A percentile compares a stretch with the other conserved stretches of the same genome.
Evolutionary conservation across 1,140 invertebrate species (phyloP).

Genomic region (Nephotettix cincticeps): DNA sequence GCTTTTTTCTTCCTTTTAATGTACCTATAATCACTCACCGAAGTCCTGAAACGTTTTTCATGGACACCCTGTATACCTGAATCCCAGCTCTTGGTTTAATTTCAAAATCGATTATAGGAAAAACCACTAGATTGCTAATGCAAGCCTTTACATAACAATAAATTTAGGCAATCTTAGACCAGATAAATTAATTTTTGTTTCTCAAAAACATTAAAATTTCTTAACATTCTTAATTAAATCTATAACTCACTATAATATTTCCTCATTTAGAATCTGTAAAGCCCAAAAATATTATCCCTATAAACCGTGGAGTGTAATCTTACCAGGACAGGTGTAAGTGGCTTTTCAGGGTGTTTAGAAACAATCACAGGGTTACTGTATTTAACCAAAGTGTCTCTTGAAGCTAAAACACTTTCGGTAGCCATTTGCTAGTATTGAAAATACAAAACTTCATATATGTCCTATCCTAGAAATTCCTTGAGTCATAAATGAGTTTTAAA

Average conservation of each 20-base stretch:
- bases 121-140: neutral
- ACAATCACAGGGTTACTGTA: conserved; percentile 18
- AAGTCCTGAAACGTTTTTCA: too few species aligned
- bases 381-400: neutral
- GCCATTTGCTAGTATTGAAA: conserved; percentile 1
- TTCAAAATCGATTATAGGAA: neutral
- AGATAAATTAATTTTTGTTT: neutral
- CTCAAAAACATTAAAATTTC: neutral
- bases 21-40: too few species aligned
- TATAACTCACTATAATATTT: neutral
- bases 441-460: neutral
- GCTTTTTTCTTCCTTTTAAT: too few species aligned
- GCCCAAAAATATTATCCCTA: neutral
- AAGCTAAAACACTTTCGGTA: conserved; percentile 19
- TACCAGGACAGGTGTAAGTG: neutral
- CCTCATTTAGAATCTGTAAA: neutral
- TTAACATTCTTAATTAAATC: neutral
- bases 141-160: neutral
- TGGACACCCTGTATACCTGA: too few species aligned
- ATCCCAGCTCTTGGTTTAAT: neutral
- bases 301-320: neutral
- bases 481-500: neutral
- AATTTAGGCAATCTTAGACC: neutral
- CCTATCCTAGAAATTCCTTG: neutral
- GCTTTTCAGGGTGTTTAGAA: conserved; percentile 7